Base-by-base conservation (phyloP, 2,888 invertebrate genomes). In the Drymonia ruficornis region DNA sequence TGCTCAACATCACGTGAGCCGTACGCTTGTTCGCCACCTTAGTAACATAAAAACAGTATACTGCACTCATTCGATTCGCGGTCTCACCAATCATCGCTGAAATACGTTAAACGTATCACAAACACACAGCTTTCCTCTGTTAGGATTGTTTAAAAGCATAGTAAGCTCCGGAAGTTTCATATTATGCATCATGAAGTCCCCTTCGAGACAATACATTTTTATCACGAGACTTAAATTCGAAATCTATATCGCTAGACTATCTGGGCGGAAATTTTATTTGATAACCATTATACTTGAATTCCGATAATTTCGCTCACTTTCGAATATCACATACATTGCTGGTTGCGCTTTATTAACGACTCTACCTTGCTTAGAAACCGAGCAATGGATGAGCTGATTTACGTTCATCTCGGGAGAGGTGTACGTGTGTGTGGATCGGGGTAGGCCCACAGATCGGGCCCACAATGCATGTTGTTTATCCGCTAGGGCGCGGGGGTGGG, bases 381-480 rank as follows among this genome's bases (percentile, higher is more conserved):
- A 56, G 78, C 71, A 70, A 74, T 80, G 76, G 70, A 60, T 52
- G 49, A 45, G 45, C 42, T 36, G 61, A 49, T 53, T 36, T 44
- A 54, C 55, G 53, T 59, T 64, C 56, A 56, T 54, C 64, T 78
- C 81, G 80, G 50, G 61, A 68, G 74, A 72, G 71, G 61, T 76
- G 72, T 76, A 78, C 72, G 69, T 79, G 79, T 83, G 81, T 76
- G 72, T 72, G 63, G 64, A 76, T 72, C 78, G 74, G 81, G 81
- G 81, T 78, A 81, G 84, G 84, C 82, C 78, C 83, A 83, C 81
- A 84, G 90, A 87, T 86, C 87, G 86, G 86, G 87, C 83, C 89
- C 87, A 91, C 91, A 89, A 88, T 91, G 91, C 91, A 91, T 81
- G 91, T 91, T 91, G 91, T 91, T 91, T 91, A 91, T 91, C 90